A percentile compares a stretch with the other conserved stretches of the same genome.
These are phyloP conservation scores for Sebastolobus altivelis DNA, from an alignment of 2,797 vertebrate genomes.

Conservation along the genomic window DNA sequence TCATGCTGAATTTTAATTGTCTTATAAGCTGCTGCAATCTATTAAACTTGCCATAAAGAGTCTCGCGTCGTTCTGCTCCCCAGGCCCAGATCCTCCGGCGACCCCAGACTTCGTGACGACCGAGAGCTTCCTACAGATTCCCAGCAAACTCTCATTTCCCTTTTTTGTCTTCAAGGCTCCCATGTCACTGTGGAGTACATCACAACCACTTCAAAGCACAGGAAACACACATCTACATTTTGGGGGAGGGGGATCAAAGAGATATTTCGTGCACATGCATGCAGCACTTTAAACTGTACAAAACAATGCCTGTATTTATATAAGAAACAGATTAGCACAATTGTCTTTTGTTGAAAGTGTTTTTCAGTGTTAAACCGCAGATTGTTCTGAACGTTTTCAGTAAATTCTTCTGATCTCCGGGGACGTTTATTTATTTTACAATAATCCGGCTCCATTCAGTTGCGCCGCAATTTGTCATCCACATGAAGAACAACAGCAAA, in stretches of 20 bases:
- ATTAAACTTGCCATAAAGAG: slow-evolving; percentile 49
- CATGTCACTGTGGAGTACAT: slow-evolving; percentile 54
- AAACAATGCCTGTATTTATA: slow-evolving; percentile 10
- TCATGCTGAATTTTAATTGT: slow-evolving; percentile 55
- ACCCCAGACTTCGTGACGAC: slow-evolving; percentile 72
- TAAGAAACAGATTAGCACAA: background rate
- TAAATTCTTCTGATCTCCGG: slow-evolving; percentile 39
- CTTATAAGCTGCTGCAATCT: slow-evolving; percentile 36
- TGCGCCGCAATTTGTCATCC: slow-evolving; percentile 50
- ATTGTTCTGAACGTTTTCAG: slow-evolving; percentile 31
- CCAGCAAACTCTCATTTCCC: slow-evolving; percentile 69
- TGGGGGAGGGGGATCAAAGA: slow-evolving; percentile 49
- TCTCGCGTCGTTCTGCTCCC: slow-evolving; percentile 26
- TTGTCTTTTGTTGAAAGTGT: slow-evolving; percentile 5
- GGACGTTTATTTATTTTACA: slow-evolving; percentile 42
- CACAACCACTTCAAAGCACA: slow-evolving; percentile 69
- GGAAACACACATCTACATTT: slow-evolving; percentile 59
- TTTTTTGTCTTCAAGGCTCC: slow-evolving; percentile 69
- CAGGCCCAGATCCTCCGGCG: slow-evolving; percentile 48
- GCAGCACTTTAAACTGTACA: background rate
- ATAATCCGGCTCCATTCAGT: slow-evolving; percentile 46
- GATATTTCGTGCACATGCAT: slow-evolving; percentile 28
- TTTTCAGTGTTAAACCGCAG: slow-evolving; percentile 8
- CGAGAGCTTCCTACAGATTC: slow-evolving; percentile 68
- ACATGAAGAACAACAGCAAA: slow-evolving; percentile 51